Percentiles rank a stretch among this genome's conserved stretches.
Evolutionary conservation across 1,140 invertebrate species (phyloP).

Genomic region (Tenebrio molitor): DNA sequence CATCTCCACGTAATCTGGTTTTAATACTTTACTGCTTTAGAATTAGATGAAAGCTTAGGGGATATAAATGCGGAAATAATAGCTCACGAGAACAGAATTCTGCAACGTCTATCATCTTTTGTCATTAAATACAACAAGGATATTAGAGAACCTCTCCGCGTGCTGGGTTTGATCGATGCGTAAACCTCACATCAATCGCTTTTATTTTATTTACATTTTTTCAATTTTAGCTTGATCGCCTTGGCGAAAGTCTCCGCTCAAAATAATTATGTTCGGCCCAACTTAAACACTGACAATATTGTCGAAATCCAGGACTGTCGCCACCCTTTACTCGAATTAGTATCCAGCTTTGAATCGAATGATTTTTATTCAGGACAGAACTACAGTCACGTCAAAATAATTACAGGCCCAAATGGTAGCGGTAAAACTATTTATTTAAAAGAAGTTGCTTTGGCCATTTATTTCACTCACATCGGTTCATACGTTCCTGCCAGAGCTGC

Average conservation of each 20-base stretch:
- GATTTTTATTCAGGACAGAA: constrained; percentile 72
- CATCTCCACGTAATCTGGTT: too few species aligned
- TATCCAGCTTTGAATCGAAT: constrained; percentile 81
- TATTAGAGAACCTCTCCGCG: constrained; percentile 74
- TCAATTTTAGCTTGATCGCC: constrained; percentile 76
- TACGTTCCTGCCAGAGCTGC: constrained; percentile 88
- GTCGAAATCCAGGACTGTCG: constrained; percentile 81
- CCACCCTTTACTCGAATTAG: constrained; percentile 84
- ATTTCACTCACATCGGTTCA: constrained; percentile 90
- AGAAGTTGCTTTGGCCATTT: constrained; percentile 82
- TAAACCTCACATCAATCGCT: constrained; percentile 63
- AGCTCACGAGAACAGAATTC: constrained; percentile 81
- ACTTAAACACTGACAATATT: constrained; percentile 71
- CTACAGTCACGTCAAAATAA: constrained; percentile 77
- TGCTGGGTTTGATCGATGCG: constrained; percentile 82
- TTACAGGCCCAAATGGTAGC: constrained; percentile 92
- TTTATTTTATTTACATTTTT: too few species aligned
- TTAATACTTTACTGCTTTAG: constrained; percentile 71
- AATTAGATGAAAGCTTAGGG: constrained; percentile 81
- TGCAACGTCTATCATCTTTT: constrained; percentile 77
- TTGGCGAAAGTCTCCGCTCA: constrained; percentile 79
- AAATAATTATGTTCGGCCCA: constrained; percentile 79
- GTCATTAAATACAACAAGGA: constrained; percentile 74
- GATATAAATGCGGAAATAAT: constrained; percentile 83
- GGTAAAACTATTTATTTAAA: constrained; percentile 95